A percentile compares a stretch with the other conserved stretches of the same genome.
Conservation (phyloP, 2,113 vertebrate species). For the Arenaria interpres region DNA sequence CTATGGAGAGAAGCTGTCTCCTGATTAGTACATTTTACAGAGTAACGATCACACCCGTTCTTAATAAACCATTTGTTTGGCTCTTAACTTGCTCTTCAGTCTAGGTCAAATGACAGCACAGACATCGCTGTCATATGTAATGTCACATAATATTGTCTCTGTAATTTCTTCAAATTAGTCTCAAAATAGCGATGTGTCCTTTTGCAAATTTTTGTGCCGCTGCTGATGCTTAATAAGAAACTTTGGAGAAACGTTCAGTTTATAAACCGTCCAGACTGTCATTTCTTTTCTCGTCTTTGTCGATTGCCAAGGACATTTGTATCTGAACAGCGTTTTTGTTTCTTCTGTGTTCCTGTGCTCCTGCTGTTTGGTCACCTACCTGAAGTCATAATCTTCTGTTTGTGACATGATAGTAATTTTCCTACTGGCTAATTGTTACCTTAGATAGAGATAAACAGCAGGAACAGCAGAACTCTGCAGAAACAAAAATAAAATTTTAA, state of each 20-base stretch:
- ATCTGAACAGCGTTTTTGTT: neutral
- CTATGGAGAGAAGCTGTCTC: neutral
- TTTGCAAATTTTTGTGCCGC: neutral
- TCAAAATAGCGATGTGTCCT: neutral
- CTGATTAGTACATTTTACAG: neutral
- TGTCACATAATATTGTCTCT: neutral
- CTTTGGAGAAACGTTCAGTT: neutral
- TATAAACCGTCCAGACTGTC: neutral
- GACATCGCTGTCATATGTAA: neutral
- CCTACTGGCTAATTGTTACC: neutral
- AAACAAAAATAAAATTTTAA: constrained; percentile 14
- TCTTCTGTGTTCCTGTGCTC: neutral
- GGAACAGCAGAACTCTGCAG: constrained; percentile 7
- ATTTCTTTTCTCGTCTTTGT: neutral
- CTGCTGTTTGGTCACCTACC: neutral
- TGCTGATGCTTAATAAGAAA: neutral
- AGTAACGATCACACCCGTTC: neutral
- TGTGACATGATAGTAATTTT: neutral
- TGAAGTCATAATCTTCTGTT: neutral
- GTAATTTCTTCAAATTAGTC: neutral
- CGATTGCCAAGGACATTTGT: neutral
- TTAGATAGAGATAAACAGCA: neutral
- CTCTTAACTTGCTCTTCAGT: neutral
- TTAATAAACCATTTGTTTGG: neutral
- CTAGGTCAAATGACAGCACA: neutral